Base-by-base conservation (phyloP, 2,113 vertebrate species). In the Hemiscyllium ocellatum region DNA sequence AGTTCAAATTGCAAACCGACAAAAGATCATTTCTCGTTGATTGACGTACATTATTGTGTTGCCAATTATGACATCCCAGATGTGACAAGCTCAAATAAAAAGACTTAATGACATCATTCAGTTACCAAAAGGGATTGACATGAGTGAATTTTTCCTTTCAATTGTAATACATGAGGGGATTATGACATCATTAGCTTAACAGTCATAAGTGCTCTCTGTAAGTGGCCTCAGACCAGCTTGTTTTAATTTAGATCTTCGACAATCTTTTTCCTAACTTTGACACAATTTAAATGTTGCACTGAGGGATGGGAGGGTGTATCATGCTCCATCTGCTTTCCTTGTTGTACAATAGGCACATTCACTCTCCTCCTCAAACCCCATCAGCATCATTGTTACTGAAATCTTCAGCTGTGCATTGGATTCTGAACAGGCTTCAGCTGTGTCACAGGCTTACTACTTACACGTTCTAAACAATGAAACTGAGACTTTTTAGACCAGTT, bases 181-280 rank as follows among this genome's bases (percentile, higher is more conserved):
- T 95, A 95, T 95, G 26, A 33, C 68, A 95, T 95, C 68, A 72
- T 95, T 95, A 95, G 37, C 69, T 70, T 66, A 94, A 37, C 20
- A 70, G 68, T 72, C 69, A 70, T 22, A 52, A 95, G 69, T 26
- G 24, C 37, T 94, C 37, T 70, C 94, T 76, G 94, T 72, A 70
- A 95, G 42, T 70, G 68, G 94, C 42, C 20, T 37, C 61, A 66
- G 56, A 93, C 37, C 33, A 93, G 56, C 89, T 66, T 52, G 42
- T 72, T 95, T 72, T 95, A 52, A 72, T 72, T 95, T 94, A 69
- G 68, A 95, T 95, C 68, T 95, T 95, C 37, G 94, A 72, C 47
- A 33, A 52, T 76, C 66, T 94, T 42, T 76, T 95, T 70, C 37
- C 94, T 29, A 95, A 95, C 68, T 50, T 76, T 52, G 52, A 52